Percentiles rank a stretch among this genome's conserved stretches.
phyloP scores from a whole-genome alignment of 2,888 invertebrate species.

The Cosmia trapezina region DNA sequence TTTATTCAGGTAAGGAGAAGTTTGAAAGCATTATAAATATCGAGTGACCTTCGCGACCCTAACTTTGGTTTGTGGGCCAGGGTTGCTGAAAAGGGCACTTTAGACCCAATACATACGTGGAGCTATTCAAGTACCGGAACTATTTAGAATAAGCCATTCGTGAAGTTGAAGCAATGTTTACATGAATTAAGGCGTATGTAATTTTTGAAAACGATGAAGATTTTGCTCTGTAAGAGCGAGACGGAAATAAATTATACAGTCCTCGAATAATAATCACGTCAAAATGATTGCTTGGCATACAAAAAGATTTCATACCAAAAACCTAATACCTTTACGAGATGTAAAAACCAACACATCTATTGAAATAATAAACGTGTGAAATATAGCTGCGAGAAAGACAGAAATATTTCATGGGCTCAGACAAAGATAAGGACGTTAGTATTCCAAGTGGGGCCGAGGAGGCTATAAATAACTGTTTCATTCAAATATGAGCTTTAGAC shows the following conservation, averaged over 20 bases:
- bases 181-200: background rate
- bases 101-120: slow-evolving; percentile 10
- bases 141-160: slow-evolving; percentile 20
- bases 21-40: slow-evolving; percentile 48
- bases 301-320: background rate
- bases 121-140: slow-evolving; percentile 30
- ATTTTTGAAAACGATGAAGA: too few species aligned
- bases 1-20: slow-evolving; percentile 44
- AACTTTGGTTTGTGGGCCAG: slow-evolving; percentile 43
- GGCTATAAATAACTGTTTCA: slow-evolving; percentile 52
- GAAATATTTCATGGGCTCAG: slow-evolving; percentile 40
- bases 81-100: slow-evolving; percentile 27
- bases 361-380: slow-evolving; percentile 27
- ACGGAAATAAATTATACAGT: background rate
- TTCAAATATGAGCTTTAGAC: slow-evolving; percentile 53
- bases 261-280: background rate
- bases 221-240: background rate
- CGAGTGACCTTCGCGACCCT: slow-evolving; percentile 33
- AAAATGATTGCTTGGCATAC: background rate
- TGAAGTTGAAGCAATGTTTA: background rate
- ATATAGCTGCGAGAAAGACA: slow-evolving; percentile 18
- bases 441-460: slow-evolving; percentile 38
- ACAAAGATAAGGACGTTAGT: slow-evolving; percentile 44
- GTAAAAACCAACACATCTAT: slow-evolving; percentile 1
- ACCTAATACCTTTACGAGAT: background rate